phyloP scores from a whole-genome alignment of 2,888 invertebrate genomes.

The Sinhomidia bicolor region DNA sequence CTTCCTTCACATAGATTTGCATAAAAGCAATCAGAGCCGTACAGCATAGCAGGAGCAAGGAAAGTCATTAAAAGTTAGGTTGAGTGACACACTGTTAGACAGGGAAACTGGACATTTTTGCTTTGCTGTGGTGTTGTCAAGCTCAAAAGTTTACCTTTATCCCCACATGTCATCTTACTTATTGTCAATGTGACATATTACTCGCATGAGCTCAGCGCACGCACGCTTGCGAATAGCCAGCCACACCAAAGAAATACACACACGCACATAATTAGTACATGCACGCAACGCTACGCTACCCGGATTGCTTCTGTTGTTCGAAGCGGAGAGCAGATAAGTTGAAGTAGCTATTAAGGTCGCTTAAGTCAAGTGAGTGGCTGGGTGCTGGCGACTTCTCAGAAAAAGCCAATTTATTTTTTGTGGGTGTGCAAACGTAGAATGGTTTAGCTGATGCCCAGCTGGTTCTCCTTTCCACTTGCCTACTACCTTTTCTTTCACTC shows the following conservation, averaged over 20 bases:
- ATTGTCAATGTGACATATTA: slow-evolving; percentile 1
- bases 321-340: neutral
- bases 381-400: slow-evolving; percentile 13
- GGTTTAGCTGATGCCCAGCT: neutral
- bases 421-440: slow-evolving; percentile 13
- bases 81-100: neutral
- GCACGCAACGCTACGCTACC: neutral
- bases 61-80: neutral
- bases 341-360: slow-evolving; percentile 31
- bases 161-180: neutral
- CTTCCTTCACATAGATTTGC: neutral
- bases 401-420: slow-evolving; percentile 34
- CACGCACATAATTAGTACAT: neutral
- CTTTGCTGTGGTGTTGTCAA: neutral
- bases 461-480: neutral
- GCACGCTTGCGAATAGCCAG: neutral
- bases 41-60: neutral
- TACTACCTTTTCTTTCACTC: too few relatives aligned
- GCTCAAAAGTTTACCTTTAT: neutral
- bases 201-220: too few relatives aligned
- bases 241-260: neutral
- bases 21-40: slow-evolving; percentile 1
- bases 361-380: slow-evolving; percentile 9
- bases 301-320: too few relatives aligned
- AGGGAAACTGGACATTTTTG: neutral